Evolutionary conservation across 2,888 invertebrate genomes (phyloP).

Genomic region (Peribatodes rhomboidaria): DNA sequence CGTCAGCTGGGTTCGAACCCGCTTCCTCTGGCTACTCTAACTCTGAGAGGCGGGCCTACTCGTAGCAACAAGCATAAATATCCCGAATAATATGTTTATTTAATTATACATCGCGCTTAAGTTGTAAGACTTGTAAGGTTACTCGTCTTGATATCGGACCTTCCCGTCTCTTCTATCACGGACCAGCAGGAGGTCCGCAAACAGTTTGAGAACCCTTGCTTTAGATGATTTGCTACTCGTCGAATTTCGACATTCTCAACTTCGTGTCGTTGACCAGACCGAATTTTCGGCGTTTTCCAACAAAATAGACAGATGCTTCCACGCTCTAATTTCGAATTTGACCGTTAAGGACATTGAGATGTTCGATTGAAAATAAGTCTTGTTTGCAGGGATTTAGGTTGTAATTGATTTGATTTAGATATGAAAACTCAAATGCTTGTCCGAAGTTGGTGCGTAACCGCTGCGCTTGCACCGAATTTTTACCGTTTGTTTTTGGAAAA

Average conservation of each 20-base stretch:
- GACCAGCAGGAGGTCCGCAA: too few species aligned
- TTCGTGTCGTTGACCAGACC: slow-evolving; percentile 36
- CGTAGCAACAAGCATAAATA: too few species aligned
- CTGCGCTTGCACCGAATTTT: slow-evolving; percentile 1
- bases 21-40: too few species aligned
- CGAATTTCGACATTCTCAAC: slow-evolving; percentile 28
- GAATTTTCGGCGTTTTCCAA: slow-evolving; percentile 45
- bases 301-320: slow-evolving; percentile 38
- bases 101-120: too few species aligned
- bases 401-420: background rate
- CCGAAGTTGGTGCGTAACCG: slow-evolving; percentile 1
- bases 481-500: background rate
- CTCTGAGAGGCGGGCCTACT: too few species aligned
- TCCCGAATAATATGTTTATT: too few species aligned
- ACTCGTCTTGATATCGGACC: too few species aligned
- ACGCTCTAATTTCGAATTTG: slow-evolving; percentile 45
- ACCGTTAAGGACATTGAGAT: slow-evolving; percentile 20
- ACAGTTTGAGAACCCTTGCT: too few species aligned
- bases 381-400: background rate
- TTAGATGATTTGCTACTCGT: too few species aligned
- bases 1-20: too few species aligned
- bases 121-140: too few species aligned
- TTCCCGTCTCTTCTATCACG: too few species aligned
- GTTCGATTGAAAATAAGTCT: background rate
- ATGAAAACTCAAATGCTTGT: background rate